These are phyloP conservation scores for Lophura swinhoii DNA, from an alignment of 2,797 vertebrate genomes.

Conservation along the genomic window DNA sequence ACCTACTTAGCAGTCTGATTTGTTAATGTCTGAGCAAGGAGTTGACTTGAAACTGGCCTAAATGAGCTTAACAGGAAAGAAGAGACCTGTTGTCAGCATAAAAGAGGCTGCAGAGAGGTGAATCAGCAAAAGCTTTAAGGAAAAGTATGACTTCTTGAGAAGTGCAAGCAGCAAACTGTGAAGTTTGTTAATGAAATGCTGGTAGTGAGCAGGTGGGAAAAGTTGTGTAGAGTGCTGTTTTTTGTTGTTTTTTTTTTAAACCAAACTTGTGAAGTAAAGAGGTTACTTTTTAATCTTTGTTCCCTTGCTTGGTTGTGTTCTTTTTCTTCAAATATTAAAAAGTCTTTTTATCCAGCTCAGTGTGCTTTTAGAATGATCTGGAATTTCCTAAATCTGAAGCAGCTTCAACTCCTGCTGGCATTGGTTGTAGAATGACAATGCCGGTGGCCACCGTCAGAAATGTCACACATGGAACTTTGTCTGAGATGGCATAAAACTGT, in stretches of 20 bases:
- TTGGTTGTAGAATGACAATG: background rate
- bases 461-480: background rate
- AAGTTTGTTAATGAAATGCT: background rate
- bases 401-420: background rate
- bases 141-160: background rate
- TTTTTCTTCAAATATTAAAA: background rate
- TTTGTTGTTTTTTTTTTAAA: background rate
- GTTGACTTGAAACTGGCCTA: background rate
- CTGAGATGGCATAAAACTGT: background rate
- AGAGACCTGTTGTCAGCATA: background rate
- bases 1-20: background rate
- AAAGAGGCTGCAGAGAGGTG: background rate
- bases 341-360: background rate
- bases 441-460: background rate
- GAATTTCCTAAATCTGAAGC: background rate
- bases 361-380: background rate
- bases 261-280: background rate
- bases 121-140: background rate
- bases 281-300: background rate
- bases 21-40: background rate
- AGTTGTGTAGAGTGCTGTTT: background rate
- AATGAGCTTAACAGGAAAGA: conserved; percentile 20
- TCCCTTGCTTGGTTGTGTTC: background rate
- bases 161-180: background rate
- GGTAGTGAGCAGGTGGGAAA: background rate